A percentile compares a stretch with the other conserved stretches of the same genome.
phyloP scores from a whole-genome alignment of 1,140 invertebrate genomes.

The Anastrepha obliqua region DNA sequence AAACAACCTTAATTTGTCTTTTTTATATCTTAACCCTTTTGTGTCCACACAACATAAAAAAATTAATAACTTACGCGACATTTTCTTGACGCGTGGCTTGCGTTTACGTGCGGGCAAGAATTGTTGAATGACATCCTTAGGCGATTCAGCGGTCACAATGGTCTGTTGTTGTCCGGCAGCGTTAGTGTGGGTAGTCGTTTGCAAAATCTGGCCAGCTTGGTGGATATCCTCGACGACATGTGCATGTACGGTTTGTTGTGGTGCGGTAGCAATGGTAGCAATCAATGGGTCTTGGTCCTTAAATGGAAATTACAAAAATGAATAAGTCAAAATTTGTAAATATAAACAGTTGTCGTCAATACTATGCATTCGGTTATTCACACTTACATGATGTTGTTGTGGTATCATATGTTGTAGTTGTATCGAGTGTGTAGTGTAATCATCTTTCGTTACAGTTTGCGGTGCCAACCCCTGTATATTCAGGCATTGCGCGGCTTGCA shows the following conservation, averaged over 20 bases:
- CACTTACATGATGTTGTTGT: conserved; percentile 67
- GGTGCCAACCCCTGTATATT: conserved; percentile 79
- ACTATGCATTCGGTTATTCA: not conserved
- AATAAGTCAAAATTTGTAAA: not conserved
- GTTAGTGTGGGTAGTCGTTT: conserved; percentile 70
- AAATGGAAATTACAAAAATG: not conserved
- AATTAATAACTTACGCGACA: conserved; percentile 66
- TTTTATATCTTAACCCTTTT: no score
- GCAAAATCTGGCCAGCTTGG: conserved; percentile 70
- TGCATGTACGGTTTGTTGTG: conserved; percentile 73
- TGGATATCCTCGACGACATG: conserved; percentile 74
- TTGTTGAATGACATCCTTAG: conserved; percentile 74
- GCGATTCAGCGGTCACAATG: conserved; percentile 66
- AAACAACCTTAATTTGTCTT: no score
- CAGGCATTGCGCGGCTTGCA: conserved; percentile 80
- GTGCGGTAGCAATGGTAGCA: conserved; percentile 69
- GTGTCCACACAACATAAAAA: not conserved
- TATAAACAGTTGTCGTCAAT: no score
- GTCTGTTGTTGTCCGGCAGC: conserved; percentile 64
- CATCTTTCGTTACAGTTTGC: conserved; percentile 73
- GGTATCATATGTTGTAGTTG: conserved; percentile 75
- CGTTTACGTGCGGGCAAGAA: conserved; percentile 75
- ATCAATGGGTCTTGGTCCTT: conserved; percentile 72
- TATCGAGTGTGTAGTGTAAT: conserved; percentile 74
- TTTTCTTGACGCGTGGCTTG: conserved; percentile 73